A percentile compares a stretch with the other conserved stretches of the same genome.
phyloP scores from a whole-genome alignment of 35 echinoderm and acorn worm genomes.

The Chiridota heheva region DNA sequence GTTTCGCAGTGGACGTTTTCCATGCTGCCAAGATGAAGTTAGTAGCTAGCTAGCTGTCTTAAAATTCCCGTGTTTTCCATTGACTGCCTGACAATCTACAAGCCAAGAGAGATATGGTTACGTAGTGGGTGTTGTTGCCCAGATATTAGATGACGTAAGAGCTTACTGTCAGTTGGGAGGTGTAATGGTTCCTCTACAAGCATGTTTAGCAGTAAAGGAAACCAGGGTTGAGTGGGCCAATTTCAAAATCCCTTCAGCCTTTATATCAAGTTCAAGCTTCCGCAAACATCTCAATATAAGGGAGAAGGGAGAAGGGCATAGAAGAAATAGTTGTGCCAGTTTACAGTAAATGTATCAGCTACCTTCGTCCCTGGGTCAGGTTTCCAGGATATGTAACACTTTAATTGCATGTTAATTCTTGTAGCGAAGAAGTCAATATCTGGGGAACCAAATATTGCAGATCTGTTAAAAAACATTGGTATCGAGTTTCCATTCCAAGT shows the following conservation, averaged over 20 bases:
- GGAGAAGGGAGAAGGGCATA: slow-evolving; percentile 61
- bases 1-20: background rate
- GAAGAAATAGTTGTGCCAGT: slow-evolving; percentile 34
- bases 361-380: slow-evolving; percentile 48
- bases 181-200: slow-evolving; percentile 15
- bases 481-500: slow-evolving; percentile 21
- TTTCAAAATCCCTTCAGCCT: slow-evolving; percentile 62
- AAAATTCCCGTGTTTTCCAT: slow-evolving; percentile 34
- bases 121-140: slow-evolving; percentile 5
- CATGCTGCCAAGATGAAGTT: slow-evolving; percentile 48
- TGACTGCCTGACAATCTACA: slow-evolving; percentile 31
- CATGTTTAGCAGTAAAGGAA: slow-evolving; percentile 38
- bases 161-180: background rate
- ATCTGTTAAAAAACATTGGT: background rate
- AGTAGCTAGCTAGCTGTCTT: slow-evolving; percentile 10
- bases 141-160: slow-evolving; percentile 3
- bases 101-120: slow-evolving; percentile 21
- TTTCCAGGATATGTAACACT: slow-evolving; percentile 67
- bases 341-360: slow-evolving; percentile 53
- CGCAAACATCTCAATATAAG: background rate
- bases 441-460: background rate
- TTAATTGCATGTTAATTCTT: slow-evolving; percentile 53
- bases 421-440: slow-evolving; percentile 80
- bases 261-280: slow-evolving; percentile 43
- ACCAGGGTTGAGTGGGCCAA: slow-evolving; percentile 90